Conservation (phyloP, 2,113 vertebrate genomes). For the Eudorcas thomsonii region DNA sequence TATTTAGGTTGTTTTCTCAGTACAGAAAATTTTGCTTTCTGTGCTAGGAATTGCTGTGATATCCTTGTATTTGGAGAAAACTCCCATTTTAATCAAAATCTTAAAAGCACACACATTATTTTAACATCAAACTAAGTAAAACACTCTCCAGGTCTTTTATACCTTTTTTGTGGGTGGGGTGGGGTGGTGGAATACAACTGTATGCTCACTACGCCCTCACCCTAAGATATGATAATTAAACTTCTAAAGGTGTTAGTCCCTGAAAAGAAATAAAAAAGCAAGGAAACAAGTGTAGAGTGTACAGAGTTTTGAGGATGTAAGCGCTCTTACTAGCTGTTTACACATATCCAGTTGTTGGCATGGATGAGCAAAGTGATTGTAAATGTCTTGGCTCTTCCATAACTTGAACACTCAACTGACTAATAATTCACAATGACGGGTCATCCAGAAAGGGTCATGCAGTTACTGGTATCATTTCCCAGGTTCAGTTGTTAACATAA, state of each 20-base stretch:
- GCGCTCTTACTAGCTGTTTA: background rate
- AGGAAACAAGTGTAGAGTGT: accelerated
- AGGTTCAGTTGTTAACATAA: background rate
- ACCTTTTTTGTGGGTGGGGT: background rate
- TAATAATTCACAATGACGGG: background rate
- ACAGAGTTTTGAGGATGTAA: background rate
- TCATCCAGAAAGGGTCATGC: background rate
- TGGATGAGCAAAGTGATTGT: background rate
- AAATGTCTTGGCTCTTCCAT: background rate
- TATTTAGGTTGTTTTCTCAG: background rate
- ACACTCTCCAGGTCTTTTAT: background rate
- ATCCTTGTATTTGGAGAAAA: background rate
- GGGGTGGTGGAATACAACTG: background rate
- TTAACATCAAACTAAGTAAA: background rate
- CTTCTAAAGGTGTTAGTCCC: background rate
- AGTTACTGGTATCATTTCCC: background rate
- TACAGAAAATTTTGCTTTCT: background rate
- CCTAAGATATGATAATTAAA: background rate
- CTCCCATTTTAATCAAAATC: background rate
- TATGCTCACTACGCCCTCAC: background rate
- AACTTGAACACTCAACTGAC: background rate
- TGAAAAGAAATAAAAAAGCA: background rate
- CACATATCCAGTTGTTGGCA: background rate
- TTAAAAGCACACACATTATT: background rate
- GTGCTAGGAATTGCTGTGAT: background rate